Base-by-base conservation (phyloP, 1,140 invertebrate genomes). In the Pomacea maculata region DNA sequence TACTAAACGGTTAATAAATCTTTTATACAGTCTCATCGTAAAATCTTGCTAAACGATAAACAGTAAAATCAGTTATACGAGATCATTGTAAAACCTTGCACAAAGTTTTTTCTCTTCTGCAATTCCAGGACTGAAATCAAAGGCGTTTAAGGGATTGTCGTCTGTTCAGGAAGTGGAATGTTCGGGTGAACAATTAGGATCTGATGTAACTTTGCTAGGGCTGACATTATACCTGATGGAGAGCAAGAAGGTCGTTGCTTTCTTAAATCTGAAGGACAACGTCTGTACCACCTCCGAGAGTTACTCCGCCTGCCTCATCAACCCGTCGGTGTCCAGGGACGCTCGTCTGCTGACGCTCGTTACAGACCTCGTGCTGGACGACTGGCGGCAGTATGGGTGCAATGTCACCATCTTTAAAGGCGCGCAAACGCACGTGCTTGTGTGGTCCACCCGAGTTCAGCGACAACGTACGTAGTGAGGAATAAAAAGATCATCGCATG, bases 221-320 rank as follows among this genome's bases (percentile, higher is more conserved):
- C 17, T 78, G 19, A 70, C 67, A 4, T 65, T 78, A 7, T 78
- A 70, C 77, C 54, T 34, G 9, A 3, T 54, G 0, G 34, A 54
- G 12, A 54, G 55, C 77, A 78, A n/a, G 25, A 64, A 34, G 17
- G 57, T 67, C 12, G 65, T 78, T 17, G 77, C 77, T 54, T 71
- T 55, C 54, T n/a, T 78, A 3, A 78, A 78, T 54, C 54, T 78
- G 52, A 78, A 78, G 65, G 70, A 57, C 34, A 71, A 71, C 45
- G 54, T 55, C 45, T 78, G 77, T 54, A 70, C 65, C 52, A 78
- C 77, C 6, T 78, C 77, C 19, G 65, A 14, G 65, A 70, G 64
- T 55, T 78, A 71, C 25, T 78, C 65, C 12, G 64, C 67, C 11
- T 78, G 77, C 57, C 0, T 14, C n/a, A 55, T 78, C 10, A 54